Percentiles rank a stretch among this genome's conserved stretches.
Evolutionary conservation across 2,888 invertebrate species (phyloP).

Genomic region (Ypsolopha scabrella): DNA sequence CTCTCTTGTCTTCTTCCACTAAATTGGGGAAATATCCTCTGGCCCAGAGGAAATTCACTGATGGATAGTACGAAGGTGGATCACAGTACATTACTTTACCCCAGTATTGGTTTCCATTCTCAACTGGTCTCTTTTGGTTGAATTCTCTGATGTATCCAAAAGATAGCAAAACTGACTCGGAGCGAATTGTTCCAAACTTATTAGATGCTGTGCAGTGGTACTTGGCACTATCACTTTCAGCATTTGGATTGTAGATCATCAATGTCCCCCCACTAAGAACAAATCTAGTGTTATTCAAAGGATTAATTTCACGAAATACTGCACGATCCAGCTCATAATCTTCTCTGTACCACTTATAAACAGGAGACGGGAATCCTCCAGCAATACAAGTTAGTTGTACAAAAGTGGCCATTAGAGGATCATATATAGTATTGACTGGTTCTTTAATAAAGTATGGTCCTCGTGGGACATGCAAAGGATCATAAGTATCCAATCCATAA

Average conservation of each 20-base stretch:
- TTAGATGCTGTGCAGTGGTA: slow-evolving; percentile 96
- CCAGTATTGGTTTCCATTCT: slow-evolving; percentile 92
- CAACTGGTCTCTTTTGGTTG: slow-evolving; percentile 86
- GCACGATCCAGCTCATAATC: slow-evolving; percentile 85
- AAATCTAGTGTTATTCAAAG: slow-evolving; percentile 78
- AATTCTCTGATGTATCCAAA: slow-evolving; percentile 94
- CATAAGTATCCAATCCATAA: slow-evolving; percentile 86
- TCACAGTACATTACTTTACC: slow-evolving; percentile 94
- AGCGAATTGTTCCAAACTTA: slow-evolving; percentile 87
- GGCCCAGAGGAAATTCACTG: slow-evolving; percentile 92
- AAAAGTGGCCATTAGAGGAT: slow-evolving; percentile 82
- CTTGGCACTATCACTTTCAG: slow-evolving; percentile 83
- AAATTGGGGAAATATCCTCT: slow-evolving; percentile 91
- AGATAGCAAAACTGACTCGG: slow-evolving; percentile 87
- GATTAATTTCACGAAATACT: slow-evolving; percentile 80
- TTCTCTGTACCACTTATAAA: slow-evolving; percentile 91
- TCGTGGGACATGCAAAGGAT: slow-evolving; percentile 83
- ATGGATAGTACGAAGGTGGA: slow-evolving; percentile 92
- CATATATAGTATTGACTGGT: slow-evolving; percentile 86
- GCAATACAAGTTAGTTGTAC: slow-evolving; percentile 85
- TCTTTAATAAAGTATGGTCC: slow-evolving; percentile 92
- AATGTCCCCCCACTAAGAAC: slow-evolving; percentile 93
- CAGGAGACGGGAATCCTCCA: slow-evolving; percentile 90
- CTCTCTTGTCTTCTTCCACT: slow-evolving; percentile 91
- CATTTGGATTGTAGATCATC: slow-evolving; percentile 88